Evolutionary conservation across 1,140 invertebrate genomes (phyloP).

Genomic region (Drosophila mojavensis): DNA sequence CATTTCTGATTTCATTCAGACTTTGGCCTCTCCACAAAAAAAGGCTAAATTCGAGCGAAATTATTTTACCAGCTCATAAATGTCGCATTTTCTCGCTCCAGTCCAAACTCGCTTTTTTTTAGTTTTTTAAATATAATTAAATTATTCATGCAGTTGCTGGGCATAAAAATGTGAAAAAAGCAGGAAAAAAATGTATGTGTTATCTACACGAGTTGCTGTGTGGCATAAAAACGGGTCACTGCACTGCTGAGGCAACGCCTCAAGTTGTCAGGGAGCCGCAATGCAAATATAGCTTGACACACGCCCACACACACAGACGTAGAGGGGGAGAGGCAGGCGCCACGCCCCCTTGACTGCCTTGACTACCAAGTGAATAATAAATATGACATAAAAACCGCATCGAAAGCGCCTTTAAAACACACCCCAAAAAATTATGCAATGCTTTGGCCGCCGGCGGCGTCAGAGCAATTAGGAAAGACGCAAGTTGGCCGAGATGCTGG

Average conservation of each 20-base stretch:
- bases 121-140: slow-evolving; percentile 34
- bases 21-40: no score
- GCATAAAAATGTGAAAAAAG: neutral
- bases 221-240: slow-evolving; percentile 63
- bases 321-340: no score
- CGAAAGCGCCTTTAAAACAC: slow-evolving; percentile 72
- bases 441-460: slow-evolving; percentile 52
- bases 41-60: neutral
- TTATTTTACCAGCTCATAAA: neutral
- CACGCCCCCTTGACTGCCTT: slow-evolving; percentile 15
- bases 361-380: slow-evolving; percentile 72
- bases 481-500: neutral
- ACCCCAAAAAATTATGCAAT: slow-evolving; percentile 72
- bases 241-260: slow-evolving; percentile 66
- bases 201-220: slow-evolving; percentile 35
- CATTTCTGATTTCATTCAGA: no score
- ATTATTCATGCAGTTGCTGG: slow-evolving; percentile 31
- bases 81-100: neutral
- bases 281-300: slow-evolving; percentile 52
- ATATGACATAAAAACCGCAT: slow-evolving; percentile 79
- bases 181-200: slow-evolving; percentile 3
- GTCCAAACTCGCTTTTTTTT: neutral
- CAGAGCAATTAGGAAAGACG: slow-evolving; percentile 55
- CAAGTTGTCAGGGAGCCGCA: slow-evolving; percentile 53
- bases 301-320: slow-evolving; percentile 1